Base-by-base conservation (phyloP, 1,140 invertebrate species). In the Caenorhabditis tropicalis region DNA sequence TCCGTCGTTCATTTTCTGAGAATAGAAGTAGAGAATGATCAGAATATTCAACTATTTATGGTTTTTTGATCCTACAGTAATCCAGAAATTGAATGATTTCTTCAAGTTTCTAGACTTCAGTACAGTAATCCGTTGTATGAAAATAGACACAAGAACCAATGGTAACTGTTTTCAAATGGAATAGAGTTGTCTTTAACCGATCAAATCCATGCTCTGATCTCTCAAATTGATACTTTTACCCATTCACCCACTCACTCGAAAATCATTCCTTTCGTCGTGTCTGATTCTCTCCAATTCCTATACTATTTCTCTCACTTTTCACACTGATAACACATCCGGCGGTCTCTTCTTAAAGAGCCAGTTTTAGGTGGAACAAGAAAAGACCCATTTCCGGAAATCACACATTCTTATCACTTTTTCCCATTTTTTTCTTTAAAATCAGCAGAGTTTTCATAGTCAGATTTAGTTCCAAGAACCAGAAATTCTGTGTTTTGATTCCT, bases 251-350 rank as follows among this genome's bases (percentile, higher is more conserved):
- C 36, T 74, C 36, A 43, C 65, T 56, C 58, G 36, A 65, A 60
- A 65, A 65, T 65, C 58, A 65, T 36, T 36, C 16, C 12, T 33
- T 15, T 74, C 36, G 24, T 43, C 16, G 9, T 74, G 6, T 43
- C 65, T 74, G n/a, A 10, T 4, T 74, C 65, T 74, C 36, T 43
- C 36, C 53, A 56, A 1, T 27, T 27, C 53, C 21, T n/a, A 6
- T 10, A 56, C 24, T 56, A 24, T 56, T 27, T 56, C 24, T 4
- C 15, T 10, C 10, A 10, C 29, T 56, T 9, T 56, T 56, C 12
- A 12, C 12, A 74, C 65, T 74, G 65, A 74, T 74, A 74, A 74
- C 33, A 74, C 65, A 43, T 74, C 65, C n/a, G 36, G 36, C 65
- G 65, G 65, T 74, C 65, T 74, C 65, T 74, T 74, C 65, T 39